Evolutionary conservation across 2,888 invertebrate genomes (phyloP).

Genomic region (Protonemura montana): DNA sequence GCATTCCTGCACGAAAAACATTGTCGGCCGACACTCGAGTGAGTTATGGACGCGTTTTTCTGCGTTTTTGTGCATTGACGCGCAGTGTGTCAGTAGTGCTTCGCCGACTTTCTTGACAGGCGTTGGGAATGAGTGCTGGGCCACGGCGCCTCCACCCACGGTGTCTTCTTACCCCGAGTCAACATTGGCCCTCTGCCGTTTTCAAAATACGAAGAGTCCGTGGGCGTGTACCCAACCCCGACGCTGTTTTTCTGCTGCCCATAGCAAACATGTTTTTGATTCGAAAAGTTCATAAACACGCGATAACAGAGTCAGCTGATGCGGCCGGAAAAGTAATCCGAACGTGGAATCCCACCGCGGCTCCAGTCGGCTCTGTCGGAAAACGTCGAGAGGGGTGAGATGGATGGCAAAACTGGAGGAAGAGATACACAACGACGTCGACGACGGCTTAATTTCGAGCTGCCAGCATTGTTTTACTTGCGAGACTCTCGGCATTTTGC

Average conservation of each 20-base stretch:
- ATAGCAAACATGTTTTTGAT: background rate
- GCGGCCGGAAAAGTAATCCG: background rate
- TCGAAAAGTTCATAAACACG: background rate
- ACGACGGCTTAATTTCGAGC: background rate
- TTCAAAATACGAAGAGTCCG: background rate
- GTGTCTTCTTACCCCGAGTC: background rate
- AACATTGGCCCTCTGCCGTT: background rate
- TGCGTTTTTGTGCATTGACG: background rate
- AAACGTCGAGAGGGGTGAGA: background rate
- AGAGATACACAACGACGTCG: background rate
- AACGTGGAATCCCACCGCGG: background rate
- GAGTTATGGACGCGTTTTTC: background rate
- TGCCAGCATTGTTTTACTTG: constrained; percentile 2
- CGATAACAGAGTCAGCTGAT: background rate
- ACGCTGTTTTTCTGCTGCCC: background rate
- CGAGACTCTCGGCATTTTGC: background rate
- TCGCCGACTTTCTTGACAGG: background rate
- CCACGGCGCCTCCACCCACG: too few species aligned
- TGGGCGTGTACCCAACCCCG: background rate
- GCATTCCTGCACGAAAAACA: constrained; percentile 34
- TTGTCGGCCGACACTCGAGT: background rate
- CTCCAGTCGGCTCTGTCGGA: background rate
- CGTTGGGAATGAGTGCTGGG: too few species aligned
- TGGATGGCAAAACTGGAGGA: background rate
- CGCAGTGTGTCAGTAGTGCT: background rate